Percentiles rank a stretch among this genome's conserved stretches.
Conservation (phyloP, 2,888 invertebrate genomes). For the Dolichomitus sp. region DNA sequence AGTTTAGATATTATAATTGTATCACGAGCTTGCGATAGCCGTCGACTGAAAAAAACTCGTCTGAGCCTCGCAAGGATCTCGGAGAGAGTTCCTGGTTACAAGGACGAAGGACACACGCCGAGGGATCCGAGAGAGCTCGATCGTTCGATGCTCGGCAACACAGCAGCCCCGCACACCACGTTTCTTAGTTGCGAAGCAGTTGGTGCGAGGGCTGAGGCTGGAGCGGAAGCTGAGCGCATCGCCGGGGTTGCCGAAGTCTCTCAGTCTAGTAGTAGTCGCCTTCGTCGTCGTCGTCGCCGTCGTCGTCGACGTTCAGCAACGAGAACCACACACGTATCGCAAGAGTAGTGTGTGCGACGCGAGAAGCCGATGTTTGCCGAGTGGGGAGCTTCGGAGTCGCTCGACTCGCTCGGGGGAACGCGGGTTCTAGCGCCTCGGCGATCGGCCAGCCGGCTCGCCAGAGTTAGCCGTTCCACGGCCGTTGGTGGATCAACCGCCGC, state of each 20-base stretch:
- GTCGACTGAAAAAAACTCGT: constrained; percentile 7
- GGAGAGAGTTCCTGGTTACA: constrained; percentile 8
- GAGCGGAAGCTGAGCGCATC: constrained; percentile 66
- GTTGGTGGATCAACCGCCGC: constrained; percentile 78
- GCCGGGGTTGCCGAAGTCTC: constrained; percentile 62
- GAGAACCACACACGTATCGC: constrained; percentile 26
- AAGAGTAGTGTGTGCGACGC: constrained; percentile 55
- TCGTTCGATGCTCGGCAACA: constrained; percentile 36
- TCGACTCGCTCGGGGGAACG: constrained; percentile 72
- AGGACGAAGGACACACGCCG: constrained; percentile 46
- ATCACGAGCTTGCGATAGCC: neutral
- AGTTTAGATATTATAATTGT: neutral
- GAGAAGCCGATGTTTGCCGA: constrained; percentile 80
- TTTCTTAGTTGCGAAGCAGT: constrained; percentile 30
- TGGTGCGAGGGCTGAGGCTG: constrained; percentile 38
- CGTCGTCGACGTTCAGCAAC: constrained; percentile 39
- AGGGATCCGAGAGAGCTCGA: constrained; percentile 38
- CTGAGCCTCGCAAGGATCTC: constrained; percentile 26
- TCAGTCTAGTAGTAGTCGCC: constrained; percentile 24
- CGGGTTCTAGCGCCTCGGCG: constrained; percentile 55
- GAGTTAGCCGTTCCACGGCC: constrained; percentile 83
- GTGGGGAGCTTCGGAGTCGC: constrained; percentile 76
- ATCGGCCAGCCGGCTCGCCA: constrained; percentile 79
- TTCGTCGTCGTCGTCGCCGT: neutral
- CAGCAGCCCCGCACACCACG: constrained; percentile 20